A percentile compares a stretch with the other conserved stretches of the same genome.
These are phyloP conservation scores for Archocentrus centrarchus DNA, from an alignment of 2,113 vertebrate species.

Conservation along the genomic window DNA sequence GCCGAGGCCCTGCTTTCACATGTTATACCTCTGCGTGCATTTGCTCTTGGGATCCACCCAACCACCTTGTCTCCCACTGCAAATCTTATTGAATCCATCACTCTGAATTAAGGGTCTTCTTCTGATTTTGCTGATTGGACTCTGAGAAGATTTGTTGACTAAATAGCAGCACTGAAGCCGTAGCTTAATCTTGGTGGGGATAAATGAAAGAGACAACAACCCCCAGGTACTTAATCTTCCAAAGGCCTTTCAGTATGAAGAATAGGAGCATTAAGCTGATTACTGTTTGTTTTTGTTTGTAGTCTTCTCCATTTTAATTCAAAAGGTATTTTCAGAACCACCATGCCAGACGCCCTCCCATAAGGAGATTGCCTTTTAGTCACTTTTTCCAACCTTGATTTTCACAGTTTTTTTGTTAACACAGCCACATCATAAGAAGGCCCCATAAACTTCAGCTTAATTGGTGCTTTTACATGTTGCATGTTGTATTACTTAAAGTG, in stretches of 20 bases:
- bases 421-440: neutral
- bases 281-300: neutral
- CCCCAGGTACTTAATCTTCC: conserved; percentile 2
- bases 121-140: conserved; percentile 59
- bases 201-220: conserved; percentile 47
- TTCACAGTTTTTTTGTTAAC: neutral
- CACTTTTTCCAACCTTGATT: neutral
- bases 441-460: neutral
- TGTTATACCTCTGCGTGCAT: neutral
- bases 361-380: neutral
- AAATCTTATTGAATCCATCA: conserved; percentile 54
- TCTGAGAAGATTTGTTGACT: conserved; percentile 55
- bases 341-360: neutral
- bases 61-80: neutral
- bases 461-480: neutral
- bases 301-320: neutral
- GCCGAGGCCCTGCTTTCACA: neutral
- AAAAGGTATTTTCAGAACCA: neutral
- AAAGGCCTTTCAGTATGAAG: neutral
- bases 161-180: neutral
- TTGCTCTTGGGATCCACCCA: neutral
- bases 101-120: conserved; percentile 39
- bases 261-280: neutral
- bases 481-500: neutral
- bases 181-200: conserved; percentile 33